Evolutionary conservation across 2,888 invertebrate genomes (phyloP), one percentile per base, ranked within the genome.

Genomic region (Tricholauxania praeusta): DNA sequence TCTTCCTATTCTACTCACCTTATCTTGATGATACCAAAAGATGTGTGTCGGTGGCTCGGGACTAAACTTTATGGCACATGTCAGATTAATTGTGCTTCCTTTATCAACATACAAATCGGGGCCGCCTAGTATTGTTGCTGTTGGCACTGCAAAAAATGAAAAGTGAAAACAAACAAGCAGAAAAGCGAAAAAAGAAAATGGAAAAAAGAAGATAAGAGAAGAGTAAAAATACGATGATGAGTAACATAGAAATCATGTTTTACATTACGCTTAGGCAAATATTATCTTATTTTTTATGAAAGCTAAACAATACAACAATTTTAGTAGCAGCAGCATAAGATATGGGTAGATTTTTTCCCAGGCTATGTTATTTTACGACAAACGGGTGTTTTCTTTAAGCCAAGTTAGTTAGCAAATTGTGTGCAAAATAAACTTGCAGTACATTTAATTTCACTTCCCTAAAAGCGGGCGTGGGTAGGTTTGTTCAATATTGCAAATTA

Each of bases 11-110:
- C 72, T 64, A 49, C 94, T 94, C 90, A 96, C 96, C 90, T 93
- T 94, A 89, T 96, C 94, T 89, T 96, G 95, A 90, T 96, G 96
- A 91, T 96, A 96, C 96, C 96, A 96, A 90, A 94, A 96, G 88
- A 97, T 96, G 90, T 95, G 96, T 82, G 95, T 95, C 79, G 96
- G 96, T 77, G 96, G 96, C 88, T 94, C 94, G 48, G 94, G 93
- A 86, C 93, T 93, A 85, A 92, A 93, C 81, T 92, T 89, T 80
- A 94, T 92, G 81, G 93, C 91, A 88, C 94, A 94, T 78, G 94
- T 94, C 82, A 94, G 89, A 89, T 94, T 94, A 88, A 94, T 93
- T 85, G 94, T 94, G 87, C 93, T 93, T 74, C 94, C 94, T 79
- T 92, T 91, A 89, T 94, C 93, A 85, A 94, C 93, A 89, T 92